Evolutionary conservation across 2,113 vertebrate species (phyloP).

Genomic region (Alouatta palliata): DNA sequence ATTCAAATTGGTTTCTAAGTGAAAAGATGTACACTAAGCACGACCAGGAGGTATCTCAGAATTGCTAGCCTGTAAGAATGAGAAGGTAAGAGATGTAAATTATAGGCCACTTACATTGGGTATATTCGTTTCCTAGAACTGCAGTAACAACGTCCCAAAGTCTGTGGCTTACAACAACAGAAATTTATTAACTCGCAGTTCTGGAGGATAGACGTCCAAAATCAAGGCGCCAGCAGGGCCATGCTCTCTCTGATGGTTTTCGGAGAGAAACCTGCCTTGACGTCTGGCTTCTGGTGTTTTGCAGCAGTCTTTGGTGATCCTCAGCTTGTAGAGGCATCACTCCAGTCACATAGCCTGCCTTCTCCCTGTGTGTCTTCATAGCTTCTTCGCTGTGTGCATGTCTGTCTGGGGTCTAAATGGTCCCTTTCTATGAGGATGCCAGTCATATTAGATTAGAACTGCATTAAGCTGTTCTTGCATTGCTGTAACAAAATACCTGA

Average conservation of each 20-base stretch:
- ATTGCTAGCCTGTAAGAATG: neutral
- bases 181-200: neutral
- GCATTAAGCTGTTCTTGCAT: too few species aligned
- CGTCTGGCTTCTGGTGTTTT: neutral
- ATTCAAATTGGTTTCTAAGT: neutral
- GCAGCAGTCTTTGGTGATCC: neutral
- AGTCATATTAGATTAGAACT: neutral
- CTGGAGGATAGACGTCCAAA: neutral
- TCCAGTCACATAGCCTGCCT: fast-evolving
- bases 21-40: neutral
- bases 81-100: neutral
- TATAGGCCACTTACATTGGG: neutral
- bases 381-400: neutral
- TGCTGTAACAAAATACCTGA: too few species aligned
- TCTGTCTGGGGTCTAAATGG: neutral
- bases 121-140: neutral
- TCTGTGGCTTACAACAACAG: neutral
- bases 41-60: neutral
- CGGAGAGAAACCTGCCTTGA: neutral
- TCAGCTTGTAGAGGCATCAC: neutral
- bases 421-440: neutral
- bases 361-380: neutral
- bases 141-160: neutral
- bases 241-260: neutral
- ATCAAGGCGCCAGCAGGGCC: neutral